Conservation (phyloP, 2,888 invertebrate species). For the Chorisops tibialis region DNA sequence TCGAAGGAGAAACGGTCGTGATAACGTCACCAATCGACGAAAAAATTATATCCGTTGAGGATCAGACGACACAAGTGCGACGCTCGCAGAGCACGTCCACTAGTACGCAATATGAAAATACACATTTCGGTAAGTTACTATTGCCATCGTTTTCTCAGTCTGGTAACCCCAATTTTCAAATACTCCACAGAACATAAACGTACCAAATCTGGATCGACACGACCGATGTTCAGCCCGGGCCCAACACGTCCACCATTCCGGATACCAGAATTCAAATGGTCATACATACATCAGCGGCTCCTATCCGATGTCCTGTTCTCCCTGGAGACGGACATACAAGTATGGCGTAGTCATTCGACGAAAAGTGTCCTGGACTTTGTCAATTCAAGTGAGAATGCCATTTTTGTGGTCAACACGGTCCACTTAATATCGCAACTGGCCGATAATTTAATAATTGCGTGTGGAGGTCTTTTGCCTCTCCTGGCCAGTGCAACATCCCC, state of each 20-base stretch:
- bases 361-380: constrained; percentile 97
- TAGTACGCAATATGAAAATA: constrained; percentile 79
- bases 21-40: not conserved
- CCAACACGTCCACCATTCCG: constrained; percentile 93
- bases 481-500: constrained; percentile 98
- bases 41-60: not conserved
- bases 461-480: constrained; percentile 92
- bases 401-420: constrained; percentile 98
- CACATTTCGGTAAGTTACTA: constrained; percentile 70
- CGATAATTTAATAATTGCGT: constrained; percentile 98
- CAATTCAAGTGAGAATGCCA: constrained; percentile 96
- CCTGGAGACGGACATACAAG: constrained; percentile 95
- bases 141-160: not conserved
- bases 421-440: constrained; percentile 98
- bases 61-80: constrained; percentile 55
- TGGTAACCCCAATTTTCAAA: not conserved
- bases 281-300: constrained; percentile 94
- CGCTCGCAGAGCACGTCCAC: constrained; percentile 76
- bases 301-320: constrained; percentile 95
- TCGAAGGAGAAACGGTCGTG: not conserved
- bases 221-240: constrained; percentile 92
- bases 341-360: constrained; percentile 87
- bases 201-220: constrained; percentile 63
- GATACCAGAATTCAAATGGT: constrained; percentile 99
- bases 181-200: constrained; percentile 48